A percentile compares a stretch with the other conserved stretches of the same genome.
phyloP scores from a whole-genome alignment of 1,140 invertebrate species.

The Paralvinella palmiformis region DNA sequence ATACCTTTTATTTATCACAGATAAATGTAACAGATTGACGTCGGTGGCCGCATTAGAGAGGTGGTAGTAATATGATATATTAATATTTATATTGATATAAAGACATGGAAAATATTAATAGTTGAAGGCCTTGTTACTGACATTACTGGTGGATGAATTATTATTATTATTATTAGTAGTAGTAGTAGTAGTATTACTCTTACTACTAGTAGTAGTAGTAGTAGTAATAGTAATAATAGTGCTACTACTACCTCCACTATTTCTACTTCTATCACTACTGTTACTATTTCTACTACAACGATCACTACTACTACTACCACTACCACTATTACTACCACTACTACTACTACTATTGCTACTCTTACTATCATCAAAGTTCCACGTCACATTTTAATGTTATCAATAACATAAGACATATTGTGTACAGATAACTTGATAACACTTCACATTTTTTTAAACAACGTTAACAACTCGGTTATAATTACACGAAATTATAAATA shows the following conservation, averaged over 20 bases:
- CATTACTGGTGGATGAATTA: background rate
- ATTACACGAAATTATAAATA: background rate
- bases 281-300: background rate
- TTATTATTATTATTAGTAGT: background rate
- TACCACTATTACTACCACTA: background rate
- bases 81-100: background rate
- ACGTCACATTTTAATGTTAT: background rate
- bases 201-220: background rate
- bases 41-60: background rate
- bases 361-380: too few species aligned
- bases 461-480: background rate
- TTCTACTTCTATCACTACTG: background rate
- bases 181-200: background rate
- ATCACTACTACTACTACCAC: background rate
- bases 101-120: background rate
- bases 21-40: too few species aligned
- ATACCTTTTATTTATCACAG: too few species aligned
- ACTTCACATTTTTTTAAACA: background rate
- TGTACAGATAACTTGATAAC: background rate
- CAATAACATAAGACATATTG: background rate
- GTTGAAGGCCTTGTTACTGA: too few species aligned
- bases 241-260: background rate
- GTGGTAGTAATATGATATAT: background rate
- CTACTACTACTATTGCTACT: background rate
- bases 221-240: background rate